phyloP scores from a whole-genome alignment of 2,888 invertebrate species.

The Axea sp. region DNA sequence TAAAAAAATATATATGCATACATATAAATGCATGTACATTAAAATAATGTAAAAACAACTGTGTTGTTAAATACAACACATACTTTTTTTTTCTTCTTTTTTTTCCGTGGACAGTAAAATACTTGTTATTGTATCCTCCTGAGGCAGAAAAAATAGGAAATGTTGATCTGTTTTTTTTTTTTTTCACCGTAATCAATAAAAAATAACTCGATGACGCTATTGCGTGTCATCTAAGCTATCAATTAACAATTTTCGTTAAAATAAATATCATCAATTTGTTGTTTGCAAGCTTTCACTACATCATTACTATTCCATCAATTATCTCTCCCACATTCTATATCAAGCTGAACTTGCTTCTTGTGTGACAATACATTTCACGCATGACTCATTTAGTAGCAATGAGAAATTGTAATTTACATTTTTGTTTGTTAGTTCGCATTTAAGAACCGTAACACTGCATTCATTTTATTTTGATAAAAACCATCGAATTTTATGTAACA shows the following conservation, averaged over 20 bases:
- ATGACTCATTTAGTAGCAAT: slow-evolving; percentile 18
- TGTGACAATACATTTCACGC: slow-evolving; percentile 18
- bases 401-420: not conserved
- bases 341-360: slow-evolving; percentile 4
- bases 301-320: slow-evolving; percentile 20
- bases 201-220: not conserved
- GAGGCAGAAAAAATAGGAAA: too few species aligned
- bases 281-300: slow-evolving; percentile 28
- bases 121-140: too few species aligned
- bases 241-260: slow-evolving; percentile 5
- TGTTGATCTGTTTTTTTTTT: too few species aligned
- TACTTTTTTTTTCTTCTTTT: too few species aligned
- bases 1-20: too few species aligned
- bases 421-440: too few species aligned
- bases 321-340: slow-evolving; percentile 13
- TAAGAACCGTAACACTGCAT: not conserved
- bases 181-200: not conserved
- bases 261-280: slow-evolving; percentile 6
- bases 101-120: too few species aligned
- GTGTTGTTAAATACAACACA: too few species aligned
- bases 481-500: too few species aligned
- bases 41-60: too few species aligned
- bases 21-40: too few species aligned
- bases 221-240: not conserved
- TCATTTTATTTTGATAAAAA: too few species aligned